These are phyloP conservation scores for Arrhamphus sclerolepis DNA, from an alignment of 2,797 vertebrate species.

Conservation along the genomic window DNA sequence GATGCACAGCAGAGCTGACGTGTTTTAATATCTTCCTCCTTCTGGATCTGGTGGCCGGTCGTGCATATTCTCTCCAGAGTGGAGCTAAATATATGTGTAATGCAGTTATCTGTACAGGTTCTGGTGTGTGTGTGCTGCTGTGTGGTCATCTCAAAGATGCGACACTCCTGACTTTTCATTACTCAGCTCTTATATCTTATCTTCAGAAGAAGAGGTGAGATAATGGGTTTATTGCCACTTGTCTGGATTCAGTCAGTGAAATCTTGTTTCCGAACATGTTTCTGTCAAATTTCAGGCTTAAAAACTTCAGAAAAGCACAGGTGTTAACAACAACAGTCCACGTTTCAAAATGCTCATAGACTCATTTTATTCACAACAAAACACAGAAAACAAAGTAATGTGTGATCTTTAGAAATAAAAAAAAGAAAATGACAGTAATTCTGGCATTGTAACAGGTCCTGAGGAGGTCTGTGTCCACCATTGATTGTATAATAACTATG, in stretches of 20 bases:
- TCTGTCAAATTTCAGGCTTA: slow-evolving; percentile 3
- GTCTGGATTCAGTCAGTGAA: slow-evolving; percentile 10
- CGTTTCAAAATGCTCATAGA: too few relatives aligned
- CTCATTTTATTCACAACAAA: too few relatives aligned
- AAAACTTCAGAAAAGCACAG: background rate
- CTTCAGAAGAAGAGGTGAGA: slow-evolving; percentile 15
- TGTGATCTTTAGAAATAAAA: too few relatives aligned
- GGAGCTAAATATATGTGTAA: slow-evolving; percentile 12
- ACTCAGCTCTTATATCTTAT: slow-evolving; percentile 12
- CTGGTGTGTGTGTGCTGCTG: too few relatives aligned
- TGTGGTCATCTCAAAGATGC: too few relatives aligned
- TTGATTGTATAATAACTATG: too few relatives aligned
- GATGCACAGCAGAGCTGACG: slow-evolving; percentile 54
- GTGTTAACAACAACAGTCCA: background rate
- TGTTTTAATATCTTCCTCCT: slow-evolving; percentile 55
- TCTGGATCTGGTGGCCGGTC: slow-evolving; percentile 19
- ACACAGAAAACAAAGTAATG: too few relatives aligned
- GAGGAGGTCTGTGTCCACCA: too few relatives aligned
- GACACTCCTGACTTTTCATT: slow-evolving; percentile 21
- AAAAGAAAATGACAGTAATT: too few relatives aligned
- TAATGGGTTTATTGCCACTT: slow-evolving; percentile 31
- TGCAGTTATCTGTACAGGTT: background rate
- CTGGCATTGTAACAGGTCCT: too few relatives aligned
- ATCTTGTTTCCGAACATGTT: background rate
- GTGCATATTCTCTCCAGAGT: slow-evolving; percentile 35